phyloP scores from a whole-genome alignment of 2,888 invertebrate genomes.

The Pachydiplax longipennis region DNA sequence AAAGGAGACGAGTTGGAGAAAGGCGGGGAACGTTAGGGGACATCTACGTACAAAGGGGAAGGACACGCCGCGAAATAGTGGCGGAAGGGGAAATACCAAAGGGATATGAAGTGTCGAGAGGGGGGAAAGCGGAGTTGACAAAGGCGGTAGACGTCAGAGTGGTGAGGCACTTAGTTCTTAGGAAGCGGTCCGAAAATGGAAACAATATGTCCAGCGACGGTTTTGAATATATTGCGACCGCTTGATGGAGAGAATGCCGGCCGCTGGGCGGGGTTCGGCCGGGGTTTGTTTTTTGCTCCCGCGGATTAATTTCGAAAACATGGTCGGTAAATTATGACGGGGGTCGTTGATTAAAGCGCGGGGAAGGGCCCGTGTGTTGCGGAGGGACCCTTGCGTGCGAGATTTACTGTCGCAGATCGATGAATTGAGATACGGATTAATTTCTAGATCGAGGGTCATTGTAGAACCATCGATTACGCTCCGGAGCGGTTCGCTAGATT shows the following conservation, averaged over 20 bases:
- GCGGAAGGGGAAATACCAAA: neutral
- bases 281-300: neutral
- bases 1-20: no score
- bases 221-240: neutral
- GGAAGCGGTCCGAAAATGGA: neutral
- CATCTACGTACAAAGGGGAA: neutral
- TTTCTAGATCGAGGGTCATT: no score
- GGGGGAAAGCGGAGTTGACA: neutral
- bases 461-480: no score
- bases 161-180: neutral
- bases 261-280: neutral
- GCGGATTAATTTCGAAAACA: neutral
- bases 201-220: neutral
- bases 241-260: neutral
- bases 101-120: neutral
- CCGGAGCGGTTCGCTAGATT: no score
- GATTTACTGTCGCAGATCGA: no score
- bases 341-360: neutral
- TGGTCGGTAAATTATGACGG: neutral
- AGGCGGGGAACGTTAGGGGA: neutral
- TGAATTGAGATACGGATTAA: no score
- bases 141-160: neutral
- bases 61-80: neutral
- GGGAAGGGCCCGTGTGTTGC: no score
- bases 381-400: no score